Percentiles rank a stretch among this genome's conserved stretches.
These are phyloP conservation scores for Stomatorhinus walkeri DNA, from an alignment of 2,797 vertebrate genomes.

Conservation along the genomic window DNA sequence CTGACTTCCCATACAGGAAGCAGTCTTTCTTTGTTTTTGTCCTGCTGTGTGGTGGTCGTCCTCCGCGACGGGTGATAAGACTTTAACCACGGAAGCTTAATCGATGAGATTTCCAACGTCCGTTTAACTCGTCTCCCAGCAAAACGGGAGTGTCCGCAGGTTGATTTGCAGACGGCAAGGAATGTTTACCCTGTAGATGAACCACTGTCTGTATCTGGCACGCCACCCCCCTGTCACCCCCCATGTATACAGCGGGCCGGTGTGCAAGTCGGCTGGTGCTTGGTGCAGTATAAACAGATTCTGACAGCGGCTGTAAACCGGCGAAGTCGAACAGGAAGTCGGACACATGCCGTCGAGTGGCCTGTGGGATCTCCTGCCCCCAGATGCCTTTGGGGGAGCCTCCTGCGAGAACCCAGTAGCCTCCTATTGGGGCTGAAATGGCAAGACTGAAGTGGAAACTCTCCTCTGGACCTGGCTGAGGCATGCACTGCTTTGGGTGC, in stretches of 20 bases:
- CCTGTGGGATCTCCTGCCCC: background rate
- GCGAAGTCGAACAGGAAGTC: background rate
- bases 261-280: background rate
- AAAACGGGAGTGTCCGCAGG: background rate
- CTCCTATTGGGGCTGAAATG: background rate
- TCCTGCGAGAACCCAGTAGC: background rate
- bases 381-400: background rate
- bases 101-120: background rate
- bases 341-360: background rate
- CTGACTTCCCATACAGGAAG: background rate
- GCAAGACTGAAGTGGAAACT: background rate
- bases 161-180: background rate
- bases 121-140: background rate
- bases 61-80: background rate
- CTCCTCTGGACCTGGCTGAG: background rate
- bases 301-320: constrained; percentile 1
- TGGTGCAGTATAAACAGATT: background rate
- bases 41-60: background rate
- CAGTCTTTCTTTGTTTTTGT: background rate
- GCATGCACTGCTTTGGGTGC: background rate
- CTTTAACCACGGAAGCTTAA: background rate
- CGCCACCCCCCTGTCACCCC: background rate
- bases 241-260: background rate
- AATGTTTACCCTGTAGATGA: constrained; percentile 6
- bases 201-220: background rate